These are phyloP conservation scores for Drosophila multiciliata DNA, from an alignment of 2,888 invertebrate genomes.

Conservation along the genomic window DNA sequence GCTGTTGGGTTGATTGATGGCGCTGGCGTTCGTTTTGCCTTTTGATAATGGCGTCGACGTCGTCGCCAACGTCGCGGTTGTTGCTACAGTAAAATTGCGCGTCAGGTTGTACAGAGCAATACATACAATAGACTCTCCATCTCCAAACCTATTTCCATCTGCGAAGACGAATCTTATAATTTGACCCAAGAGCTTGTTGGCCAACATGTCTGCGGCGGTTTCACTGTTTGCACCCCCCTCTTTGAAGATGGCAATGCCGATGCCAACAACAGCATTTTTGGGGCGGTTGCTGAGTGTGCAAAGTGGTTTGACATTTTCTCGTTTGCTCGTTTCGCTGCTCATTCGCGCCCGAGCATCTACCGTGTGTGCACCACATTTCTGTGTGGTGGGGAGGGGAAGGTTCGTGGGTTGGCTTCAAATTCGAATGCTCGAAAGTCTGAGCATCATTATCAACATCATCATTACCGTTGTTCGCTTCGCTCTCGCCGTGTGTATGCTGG, in stretches of 20 bases:
- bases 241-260: slow-evolving; percentile 49
- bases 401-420: slow-evolving; percentile 60
- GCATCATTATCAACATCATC: slow-evolving; percentile 10
- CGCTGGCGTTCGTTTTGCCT: slow-evolving; percentile 68
- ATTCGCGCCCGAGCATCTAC: slow-evolving; percentile 67
- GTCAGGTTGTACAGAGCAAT: slow-evolving; percentile 60
- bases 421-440: slow-evolving; percentile 47
- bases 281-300: slow-evolving; percentile 59
- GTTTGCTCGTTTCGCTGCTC: slow-evolving; percentile 69
- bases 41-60: slow-evolving; percentile 73
- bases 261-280: slow-evolving; percentile 26
- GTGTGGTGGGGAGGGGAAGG: slow-evolving; percentile 10
- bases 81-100: slow-evolving; percentile 64
- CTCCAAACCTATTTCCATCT: slow-evolving; percentile 32
- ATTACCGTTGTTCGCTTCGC: not conserved
- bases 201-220: slow-evolving; percentile 62
- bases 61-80: slow-evolving; percentile 20
- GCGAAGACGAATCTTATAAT: slow-evolving; percentile 58
- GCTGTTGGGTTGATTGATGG: slow-evolving; percentile 76
- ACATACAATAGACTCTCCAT: slow-evolving; percentile 61
- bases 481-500: slow-evolving; percentile 13
- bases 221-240: slow-evolving; percentile 53
- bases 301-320: slow-evolving; percentile 78
- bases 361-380: slow-evolving; percentile 66
- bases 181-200: slow-evolving; percentile 65